Percentiles rank a stretch among this genome's conserved stretches.
These are phyloP conservation scores for Lepilemur septentrionalis DNA, from an alignment of 2,797 vertebrate species.

Conservation along the genomic window DNA sequence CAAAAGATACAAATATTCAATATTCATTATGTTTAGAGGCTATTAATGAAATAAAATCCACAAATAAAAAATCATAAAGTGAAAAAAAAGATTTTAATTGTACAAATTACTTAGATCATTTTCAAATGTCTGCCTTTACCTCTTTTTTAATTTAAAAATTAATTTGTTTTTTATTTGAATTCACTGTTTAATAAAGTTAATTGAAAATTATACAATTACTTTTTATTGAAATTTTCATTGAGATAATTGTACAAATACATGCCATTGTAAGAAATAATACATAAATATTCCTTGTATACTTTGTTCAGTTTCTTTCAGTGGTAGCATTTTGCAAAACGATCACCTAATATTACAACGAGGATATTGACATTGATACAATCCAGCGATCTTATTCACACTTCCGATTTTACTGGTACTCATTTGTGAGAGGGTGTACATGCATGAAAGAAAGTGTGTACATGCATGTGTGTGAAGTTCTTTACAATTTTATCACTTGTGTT, in stretches of 20 bases:
- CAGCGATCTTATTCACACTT: background rate
- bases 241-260: background rate
- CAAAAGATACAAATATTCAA: background rate
- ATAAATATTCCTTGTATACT: background rate
- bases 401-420: background rate
- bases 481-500: background rate
- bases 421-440: background rate
- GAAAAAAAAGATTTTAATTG: background rate
- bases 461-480: background rate
- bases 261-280: background rate
- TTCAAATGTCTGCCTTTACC: background rate
- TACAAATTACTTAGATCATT: background rate
- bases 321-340: background rate
- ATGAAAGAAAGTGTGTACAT: too few species aligned
- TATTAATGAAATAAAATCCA: background rate
- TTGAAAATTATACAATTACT: background rate
- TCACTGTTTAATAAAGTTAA: background rate
- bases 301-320: background rate
- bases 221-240: background rate
- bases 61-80: background rate
- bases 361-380: background rate
- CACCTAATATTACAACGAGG: background rate
- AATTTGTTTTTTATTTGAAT: slow-evolving; percentile 9
- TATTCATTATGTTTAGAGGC: background rate
- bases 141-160: background rate